These are phyloP conservation scores for Propsilocerus akamusi DNA, from an alignment of 1,140 invertebrate genomes.

Conservation along the genomic window DNA sequence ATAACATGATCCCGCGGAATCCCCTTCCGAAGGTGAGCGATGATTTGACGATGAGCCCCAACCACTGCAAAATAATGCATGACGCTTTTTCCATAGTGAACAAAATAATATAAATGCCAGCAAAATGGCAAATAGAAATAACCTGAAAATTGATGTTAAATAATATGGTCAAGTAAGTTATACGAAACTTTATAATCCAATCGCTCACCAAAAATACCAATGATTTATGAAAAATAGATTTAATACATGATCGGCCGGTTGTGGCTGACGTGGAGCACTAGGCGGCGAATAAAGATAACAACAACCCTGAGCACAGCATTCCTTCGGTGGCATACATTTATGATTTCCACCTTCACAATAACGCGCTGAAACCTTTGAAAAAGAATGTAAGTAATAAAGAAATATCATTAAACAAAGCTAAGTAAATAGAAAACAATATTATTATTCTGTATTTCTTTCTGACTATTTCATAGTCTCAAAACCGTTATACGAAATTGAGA, in stretches of 20 bases:
- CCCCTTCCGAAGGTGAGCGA: conserved; percentile 39
- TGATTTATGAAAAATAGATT: conserved; percentile 31
- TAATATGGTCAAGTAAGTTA: not conserved
- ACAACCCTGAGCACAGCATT: conserved; percentile 52
- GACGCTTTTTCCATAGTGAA: conserved; percentile 40
- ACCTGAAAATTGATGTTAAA: conserved; percentile 30
- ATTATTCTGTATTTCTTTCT: no score
- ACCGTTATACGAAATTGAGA: no score
- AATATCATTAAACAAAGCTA: not conserved
- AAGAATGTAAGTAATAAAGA: not conserved
- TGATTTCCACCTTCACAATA: conserved; percentile 31
- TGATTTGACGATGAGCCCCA: conserved; percentile 26
- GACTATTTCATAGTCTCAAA: no score
- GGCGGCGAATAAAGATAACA: conserved; percentile 34
- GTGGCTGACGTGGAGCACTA: conserved; percentile 27
- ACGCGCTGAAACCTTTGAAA: conserved; percentile 16
- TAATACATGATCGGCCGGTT: conserved; percentile 25
- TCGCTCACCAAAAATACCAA: conserved; percentile 27
- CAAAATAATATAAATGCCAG: conserved; percentile 41
- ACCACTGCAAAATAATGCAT: conserved; percentile 25
- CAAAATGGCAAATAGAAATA: conserved; percentile 34
- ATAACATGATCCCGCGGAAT: conserved; percentile 54
- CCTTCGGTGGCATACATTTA: conserved; percentile 42
- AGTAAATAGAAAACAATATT: no score
- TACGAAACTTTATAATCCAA: conserved; percentile 2